Evolutionary conservation across 2,113 vertebrate species (phyloP).

Genomic region (Odobenus rosmarus): DNA sequence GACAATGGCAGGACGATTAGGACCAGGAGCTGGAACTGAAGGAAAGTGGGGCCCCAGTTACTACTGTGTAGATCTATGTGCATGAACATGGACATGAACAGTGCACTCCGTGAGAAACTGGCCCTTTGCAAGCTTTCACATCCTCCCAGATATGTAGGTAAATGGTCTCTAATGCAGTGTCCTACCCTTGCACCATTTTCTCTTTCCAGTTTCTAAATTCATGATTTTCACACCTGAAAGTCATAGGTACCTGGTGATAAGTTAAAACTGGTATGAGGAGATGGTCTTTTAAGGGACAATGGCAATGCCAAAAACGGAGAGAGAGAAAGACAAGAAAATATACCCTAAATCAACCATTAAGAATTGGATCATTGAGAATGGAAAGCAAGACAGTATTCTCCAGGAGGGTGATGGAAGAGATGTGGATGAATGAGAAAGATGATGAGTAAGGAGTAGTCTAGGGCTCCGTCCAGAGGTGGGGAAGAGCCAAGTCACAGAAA

Average conservation of each 20-base stretch:
- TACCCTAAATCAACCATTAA: background rate
- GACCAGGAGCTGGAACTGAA: background rate
- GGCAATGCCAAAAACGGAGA: background rate
- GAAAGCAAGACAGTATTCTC: background rate
- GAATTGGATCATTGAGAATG: background rate
- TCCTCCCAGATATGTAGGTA: background rate
- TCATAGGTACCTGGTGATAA: background rate
- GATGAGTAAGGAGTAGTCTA: background rate
- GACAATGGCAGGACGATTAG: background rate
- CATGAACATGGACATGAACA: background rate
- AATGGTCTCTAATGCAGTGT: background rate
- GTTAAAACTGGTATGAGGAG: background rate
- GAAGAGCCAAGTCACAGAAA: background rate
- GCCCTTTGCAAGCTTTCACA: background rate
- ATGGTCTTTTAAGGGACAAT: background rate
- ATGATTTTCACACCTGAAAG: background rate
- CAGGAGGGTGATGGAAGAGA: background rate
- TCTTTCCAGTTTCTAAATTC: conserved; percentile 14
- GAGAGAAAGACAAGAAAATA: background rate
- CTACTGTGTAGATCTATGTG: background rate
- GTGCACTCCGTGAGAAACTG: background rate
- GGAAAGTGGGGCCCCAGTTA: background rate
- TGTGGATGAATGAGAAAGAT: background rate
- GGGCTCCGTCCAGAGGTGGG: background rate
- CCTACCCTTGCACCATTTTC: background rate